Percentiles rank a stretch among this genome's conserved stretches.
Evolutionary conservation across 2,113 vertebrate species (phyloP).

Genomic region (Microtus oregoni): DNA sequence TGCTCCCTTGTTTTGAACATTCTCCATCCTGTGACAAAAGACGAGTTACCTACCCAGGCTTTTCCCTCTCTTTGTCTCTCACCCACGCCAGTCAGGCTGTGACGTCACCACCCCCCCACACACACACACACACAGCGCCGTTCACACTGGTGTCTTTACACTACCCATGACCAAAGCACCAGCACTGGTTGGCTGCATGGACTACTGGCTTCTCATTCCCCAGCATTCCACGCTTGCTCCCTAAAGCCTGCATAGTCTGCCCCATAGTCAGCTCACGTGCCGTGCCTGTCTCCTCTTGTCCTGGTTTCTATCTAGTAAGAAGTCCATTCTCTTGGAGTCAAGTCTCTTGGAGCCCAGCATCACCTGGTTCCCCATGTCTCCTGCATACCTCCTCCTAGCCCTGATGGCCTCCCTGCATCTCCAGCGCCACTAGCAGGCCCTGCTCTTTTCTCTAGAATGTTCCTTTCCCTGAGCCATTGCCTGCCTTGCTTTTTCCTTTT

Average conservation of each 20-base stretch:
- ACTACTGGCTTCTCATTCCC: background rate
- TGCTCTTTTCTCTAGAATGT: background rate
- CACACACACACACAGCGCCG: background rate
- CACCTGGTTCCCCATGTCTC: background rate
- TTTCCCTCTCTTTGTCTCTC: background rate
- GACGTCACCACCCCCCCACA: background rate
- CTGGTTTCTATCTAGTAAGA: background rate
- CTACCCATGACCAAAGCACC: background rate
- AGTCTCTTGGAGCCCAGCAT: background rate
- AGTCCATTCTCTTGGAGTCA: background rate
- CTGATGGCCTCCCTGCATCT: background rate
- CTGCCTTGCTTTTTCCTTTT: no score
- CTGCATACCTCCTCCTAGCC: background rate
- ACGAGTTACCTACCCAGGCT: background rate
- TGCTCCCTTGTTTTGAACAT: background rate
- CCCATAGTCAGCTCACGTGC: background rate
- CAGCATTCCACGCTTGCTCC: background rate
- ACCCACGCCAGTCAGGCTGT: background rate
- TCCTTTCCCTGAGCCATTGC: background rate
- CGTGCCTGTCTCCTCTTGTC: background rate
- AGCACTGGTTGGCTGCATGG: background rate
- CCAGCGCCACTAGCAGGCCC: background rate
- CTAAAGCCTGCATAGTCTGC: background rate
- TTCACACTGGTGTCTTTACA: background rate
- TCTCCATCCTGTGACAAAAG: background rate